Percentiles rank a stretch among this genome's conserved stretches.
Conservation (phyloP, 2,888 invertebrate species). For the Sesia bembeciformis region DNA sequence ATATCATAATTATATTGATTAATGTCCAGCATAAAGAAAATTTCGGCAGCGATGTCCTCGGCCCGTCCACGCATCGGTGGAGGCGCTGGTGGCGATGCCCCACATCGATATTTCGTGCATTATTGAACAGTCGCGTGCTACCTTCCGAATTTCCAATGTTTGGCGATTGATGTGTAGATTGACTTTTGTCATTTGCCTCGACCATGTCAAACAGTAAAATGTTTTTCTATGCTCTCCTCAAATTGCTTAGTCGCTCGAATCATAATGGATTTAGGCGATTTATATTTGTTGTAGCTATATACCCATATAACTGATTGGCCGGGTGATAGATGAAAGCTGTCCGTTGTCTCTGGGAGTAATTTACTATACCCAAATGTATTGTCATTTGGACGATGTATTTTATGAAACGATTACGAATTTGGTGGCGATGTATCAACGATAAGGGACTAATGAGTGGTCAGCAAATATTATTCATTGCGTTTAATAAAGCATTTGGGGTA, state of each 20-base stretch:
- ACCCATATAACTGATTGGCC: conserved; percentile 56
- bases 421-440: conserved; percentile 17
- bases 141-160: conserved; percentile 72
- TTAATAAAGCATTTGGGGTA: background rate
- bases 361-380: conserved; percentile 23
- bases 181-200: conserved; percentile 73
- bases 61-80: conserved; percentile 34
- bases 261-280: conserved; percentile 65
- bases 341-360: conserved; percentile 40
- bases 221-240: conserved; percentile 63
- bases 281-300: conserved; percentile 35
- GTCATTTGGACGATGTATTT: conserved; percentile 22
- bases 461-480: conserved; percentile 9
- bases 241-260: conserved; percentile 48
- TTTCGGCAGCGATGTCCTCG: conserved; percentile 33
- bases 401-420: conserved; percentile 22
- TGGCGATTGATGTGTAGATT: conserved; percentile 74
- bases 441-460: conserved; percentile 16
- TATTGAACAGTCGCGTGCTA: conserved; percentile 70
- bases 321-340: conserved; percentile 57
- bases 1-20: background rate
- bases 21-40: conserved; percentile 23
- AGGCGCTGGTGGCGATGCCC: conserved; percentile 49
- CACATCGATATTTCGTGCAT: conserved; percentile 72
- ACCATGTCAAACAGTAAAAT: conserved; percentile 69